A percentile compares a stretch with the other conserved stretches of the same genome.
Conservation (phyloP, 2,113 vertebrate species). For the Myrmophylax atrothorax region DNA sequence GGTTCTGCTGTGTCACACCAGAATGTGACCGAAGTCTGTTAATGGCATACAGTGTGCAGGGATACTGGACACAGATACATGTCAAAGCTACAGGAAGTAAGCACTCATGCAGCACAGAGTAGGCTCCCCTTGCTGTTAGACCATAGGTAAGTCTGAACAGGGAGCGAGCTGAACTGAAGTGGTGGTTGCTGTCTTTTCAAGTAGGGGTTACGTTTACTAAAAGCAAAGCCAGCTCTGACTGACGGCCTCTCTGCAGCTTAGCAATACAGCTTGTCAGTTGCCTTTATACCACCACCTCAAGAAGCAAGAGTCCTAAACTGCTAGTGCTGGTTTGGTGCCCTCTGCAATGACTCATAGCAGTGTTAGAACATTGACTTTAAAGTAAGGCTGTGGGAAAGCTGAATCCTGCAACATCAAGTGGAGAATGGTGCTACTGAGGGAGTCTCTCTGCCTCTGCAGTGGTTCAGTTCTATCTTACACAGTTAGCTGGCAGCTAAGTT, state of each 20-base stretch:
- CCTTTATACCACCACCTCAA: neutral
- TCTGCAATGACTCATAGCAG: neutral
- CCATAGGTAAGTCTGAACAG: neutral
- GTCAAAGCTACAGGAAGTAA: neutral
- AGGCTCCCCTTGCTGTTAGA: neutral
- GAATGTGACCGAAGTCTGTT: neutral
- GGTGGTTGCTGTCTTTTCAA: neutral
- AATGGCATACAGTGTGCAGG: fast-evolving
- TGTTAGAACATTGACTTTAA: neutral
- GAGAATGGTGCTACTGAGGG: neutral
- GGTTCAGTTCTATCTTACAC: neutral
- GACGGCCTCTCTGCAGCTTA: neutral
- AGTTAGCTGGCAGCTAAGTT: neutral
- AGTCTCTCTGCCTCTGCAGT: neutral
- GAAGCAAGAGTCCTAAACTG: neutral
- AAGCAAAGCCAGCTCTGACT: neutral
- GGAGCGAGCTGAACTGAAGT: neutral
- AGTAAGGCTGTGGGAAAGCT: neutral
- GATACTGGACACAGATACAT: neutral
- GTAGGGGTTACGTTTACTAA: neutral
- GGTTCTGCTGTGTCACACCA: neutral
- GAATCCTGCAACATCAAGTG: neutral
- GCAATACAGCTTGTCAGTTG: neutral
- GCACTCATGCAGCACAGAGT: neutral
- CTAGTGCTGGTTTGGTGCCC: neutral